phyloP scores from a whole-genome alignment of 2,888 invertebrate genomes.

The Melikaiella ostensackeni region DNA sequence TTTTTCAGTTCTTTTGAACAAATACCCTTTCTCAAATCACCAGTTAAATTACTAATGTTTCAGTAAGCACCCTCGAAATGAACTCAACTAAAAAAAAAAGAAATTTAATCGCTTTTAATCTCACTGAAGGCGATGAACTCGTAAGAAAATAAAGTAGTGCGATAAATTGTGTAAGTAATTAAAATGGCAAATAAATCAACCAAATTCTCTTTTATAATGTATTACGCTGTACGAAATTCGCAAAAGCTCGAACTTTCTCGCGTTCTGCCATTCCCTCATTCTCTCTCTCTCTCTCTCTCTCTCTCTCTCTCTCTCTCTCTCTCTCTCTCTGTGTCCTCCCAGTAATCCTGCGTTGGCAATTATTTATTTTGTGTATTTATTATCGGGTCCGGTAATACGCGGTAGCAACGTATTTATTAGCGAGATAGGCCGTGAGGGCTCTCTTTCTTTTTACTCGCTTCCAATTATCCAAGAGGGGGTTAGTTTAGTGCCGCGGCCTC shows the following conservation, averaged over 20 bases:
- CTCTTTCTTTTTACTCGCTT: slow-evolving; percentile 60
- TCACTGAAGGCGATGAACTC: not conserved
- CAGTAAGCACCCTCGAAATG: not conserved
- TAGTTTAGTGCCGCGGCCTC: slow-evolving; percentile 47
- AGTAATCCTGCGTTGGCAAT: slow-evolving; percentile 51
- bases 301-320: not conserved
- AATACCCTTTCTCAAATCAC: too few species aligned
- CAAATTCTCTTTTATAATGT: slow-evolving; percentile 32
- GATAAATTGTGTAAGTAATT: not conserved
- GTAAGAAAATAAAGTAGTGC: not conserved
- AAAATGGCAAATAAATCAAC: not conserved
- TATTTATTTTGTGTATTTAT: slow-evolving; percentile 68
- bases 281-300: slow-evolving; percentile 11
- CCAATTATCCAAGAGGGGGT: slow-evolving; percentile 64
- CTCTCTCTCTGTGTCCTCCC: slow-evolving; percentile 41
- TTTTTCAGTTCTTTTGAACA: too few species aligned
- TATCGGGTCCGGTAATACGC: slow-evolving; percentile 65
- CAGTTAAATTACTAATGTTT: too few species aligned
- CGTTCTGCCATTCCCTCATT: slow-evolving; percentile 6
- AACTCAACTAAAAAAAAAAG: not conserved
- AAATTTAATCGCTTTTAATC: not conserved
- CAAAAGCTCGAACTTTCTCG: slow-evolving; percentile 45
- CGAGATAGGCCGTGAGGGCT: slow-evolving; percentile 64
- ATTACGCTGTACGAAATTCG: slow-evolving; percentile 37
- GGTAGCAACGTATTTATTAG: slow-evolving; percentile 72